Conservation (phyloP, 2,113 vertebrate genomes). For the Halichoeres trimaculatus region DNA sequence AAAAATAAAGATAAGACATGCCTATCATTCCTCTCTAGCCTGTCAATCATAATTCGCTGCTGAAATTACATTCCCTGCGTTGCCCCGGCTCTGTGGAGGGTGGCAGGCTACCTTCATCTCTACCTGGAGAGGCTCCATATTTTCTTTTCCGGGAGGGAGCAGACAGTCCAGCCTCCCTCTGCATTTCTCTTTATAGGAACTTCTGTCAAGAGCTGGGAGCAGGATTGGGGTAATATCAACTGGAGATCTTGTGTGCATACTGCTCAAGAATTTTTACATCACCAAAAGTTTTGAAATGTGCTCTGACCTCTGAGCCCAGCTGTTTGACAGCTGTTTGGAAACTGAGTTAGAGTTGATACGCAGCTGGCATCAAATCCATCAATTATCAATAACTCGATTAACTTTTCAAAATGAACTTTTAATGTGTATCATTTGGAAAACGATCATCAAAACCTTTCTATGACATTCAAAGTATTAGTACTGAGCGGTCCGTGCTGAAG, state of each 20-base stretch:
- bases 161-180: conserved; percentile 8
- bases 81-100: conserved; percentile 23
- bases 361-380: too few relatives aligned
- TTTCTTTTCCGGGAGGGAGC: conserved; percentile 20
- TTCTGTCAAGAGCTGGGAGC: conserved; percentile 10
- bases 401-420: too few relatives aligned
- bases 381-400: too few relatives aligned
- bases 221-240: conserved; percentile 14
- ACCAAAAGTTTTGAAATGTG: background rate
- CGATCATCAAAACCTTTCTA: too few relatives aligned
- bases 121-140: conserved; percentile 17
- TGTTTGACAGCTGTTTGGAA: background rate
- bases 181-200: conserved; percentile 24
- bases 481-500: too few relatives aligned
- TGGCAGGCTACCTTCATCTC: conserved; percentile 7
- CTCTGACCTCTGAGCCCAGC: conserved; percentile 1
- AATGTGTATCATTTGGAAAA: too few relatives aligned
- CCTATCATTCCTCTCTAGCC: conserved; percentile 48
- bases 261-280: background rate
- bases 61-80: conserved; percentile 56
- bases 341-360: background rate
- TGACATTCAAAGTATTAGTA: too few relatives aligned
- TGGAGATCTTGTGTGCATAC: background rate
- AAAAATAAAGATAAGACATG: conserved; percentile 66
- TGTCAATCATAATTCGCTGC: conserved; percentile 71